phyloP scores from a whole-genome alignment of 2,113 vertebrate species.

The Thryonomys swinderianus region DNA sequence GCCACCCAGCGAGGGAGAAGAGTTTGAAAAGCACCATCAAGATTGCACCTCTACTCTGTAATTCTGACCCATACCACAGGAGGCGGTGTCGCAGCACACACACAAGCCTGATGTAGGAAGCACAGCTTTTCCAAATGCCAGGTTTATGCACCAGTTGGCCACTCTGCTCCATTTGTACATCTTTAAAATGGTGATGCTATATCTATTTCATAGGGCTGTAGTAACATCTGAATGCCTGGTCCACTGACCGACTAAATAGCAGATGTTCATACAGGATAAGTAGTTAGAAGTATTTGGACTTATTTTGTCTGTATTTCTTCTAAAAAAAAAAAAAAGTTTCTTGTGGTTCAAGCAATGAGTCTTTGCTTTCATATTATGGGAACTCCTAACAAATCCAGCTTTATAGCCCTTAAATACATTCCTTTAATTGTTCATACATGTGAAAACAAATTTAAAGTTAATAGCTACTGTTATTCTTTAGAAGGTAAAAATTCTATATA shows the following conservation, averaged over 20 bases:
- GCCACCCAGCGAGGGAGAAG: not conserved
- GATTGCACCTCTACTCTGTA: not conserved
- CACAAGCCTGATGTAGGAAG: not conserved
- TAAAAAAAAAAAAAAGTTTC: slow-evolving; percentile 35
- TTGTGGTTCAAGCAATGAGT: not conserved
- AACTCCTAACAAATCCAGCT: not conserved
- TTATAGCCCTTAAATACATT: not conserved
- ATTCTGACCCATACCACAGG: not conserved
- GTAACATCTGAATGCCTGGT: not conserved
- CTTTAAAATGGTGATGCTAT: not conserved
- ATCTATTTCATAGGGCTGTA: not conserved
- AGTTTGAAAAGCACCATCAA: not conserved
- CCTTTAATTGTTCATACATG: not conserved
- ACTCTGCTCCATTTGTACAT: not conserved
- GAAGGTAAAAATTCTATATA: not conserved
- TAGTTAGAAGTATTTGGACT: not conserved
- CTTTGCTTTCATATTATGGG: not conserved
- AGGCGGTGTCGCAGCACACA: not conserved
- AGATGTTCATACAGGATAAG: not conserved
- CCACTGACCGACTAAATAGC: not conserved
- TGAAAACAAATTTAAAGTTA: not conserved
- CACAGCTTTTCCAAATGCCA: not conserved
- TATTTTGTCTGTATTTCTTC: slow-evolving; percentile 4
- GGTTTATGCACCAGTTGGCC: not conserved
- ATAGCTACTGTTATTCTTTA: not conserved